Conservation (phyloP, 2,797 vertebrate species). For the Cyprinodon diabolis region DNA sequence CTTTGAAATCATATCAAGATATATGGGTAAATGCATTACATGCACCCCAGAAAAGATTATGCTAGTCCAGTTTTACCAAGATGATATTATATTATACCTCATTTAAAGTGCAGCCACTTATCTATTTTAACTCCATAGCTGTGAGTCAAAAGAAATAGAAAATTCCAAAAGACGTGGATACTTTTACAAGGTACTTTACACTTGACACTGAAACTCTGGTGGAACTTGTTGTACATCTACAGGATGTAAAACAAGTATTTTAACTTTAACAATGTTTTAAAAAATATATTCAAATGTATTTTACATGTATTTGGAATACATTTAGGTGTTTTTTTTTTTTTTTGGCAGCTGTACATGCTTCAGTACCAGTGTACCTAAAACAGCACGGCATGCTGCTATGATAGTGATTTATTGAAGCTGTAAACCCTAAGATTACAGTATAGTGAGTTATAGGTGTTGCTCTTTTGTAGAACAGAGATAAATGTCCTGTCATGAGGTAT, state of each 20-base stretch:
- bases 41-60: background rate
- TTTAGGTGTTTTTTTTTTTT: background rate
- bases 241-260: too few species aligned
- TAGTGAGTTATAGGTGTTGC: background rate
- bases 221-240: background rate
- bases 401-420: background rate
- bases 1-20: background rate
- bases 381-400: too few species aligned
- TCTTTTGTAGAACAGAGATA: background rate
- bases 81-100: background rate
- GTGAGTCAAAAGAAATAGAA: background rate
- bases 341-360: background rate
- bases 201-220: background rate
- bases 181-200: background rate
- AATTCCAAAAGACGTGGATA: background rate
- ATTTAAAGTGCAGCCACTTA: background rate
- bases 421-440: background rate
- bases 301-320: too few species aligned
- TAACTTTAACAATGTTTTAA: too few species aligned
- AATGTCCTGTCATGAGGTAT: background rate
- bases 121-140: background rate
- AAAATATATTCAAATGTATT: too few species aligned
- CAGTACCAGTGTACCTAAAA: background rate
- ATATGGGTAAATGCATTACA: background rate
- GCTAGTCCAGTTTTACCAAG: background rate